Percentiles rank a stretch among this genome's conserved stretches.
phyloP scores from a whole-genome alignment of 2,113 vertebrate species.

The Meriones unguiculatus region DNA sequence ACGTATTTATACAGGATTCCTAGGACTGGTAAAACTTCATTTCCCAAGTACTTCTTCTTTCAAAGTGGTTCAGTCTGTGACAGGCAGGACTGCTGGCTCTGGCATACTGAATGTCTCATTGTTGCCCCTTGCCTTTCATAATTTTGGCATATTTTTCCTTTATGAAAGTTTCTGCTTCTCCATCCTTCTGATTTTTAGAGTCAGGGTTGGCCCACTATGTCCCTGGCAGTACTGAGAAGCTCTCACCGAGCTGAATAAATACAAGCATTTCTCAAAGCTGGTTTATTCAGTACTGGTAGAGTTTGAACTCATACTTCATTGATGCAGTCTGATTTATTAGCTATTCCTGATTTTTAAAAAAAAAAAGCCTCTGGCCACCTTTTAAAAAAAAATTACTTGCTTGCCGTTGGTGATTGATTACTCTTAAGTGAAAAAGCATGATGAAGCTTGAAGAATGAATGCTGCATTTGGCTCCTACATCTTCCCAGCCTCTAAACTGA shows the following conservation, averaged over 20 bases:
- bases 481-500: slow-evolving; percentile 77
- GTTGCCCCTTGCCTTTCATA: slow-evolving; percentile 67
- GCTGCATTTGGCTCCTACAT: slow-evolving; percentile 78
- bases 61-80: slow-evolving; percentile 63
- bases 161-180: slow-evolving; percentile 76
- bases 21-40: slow-evolving; percentile 72
- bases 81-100: slow-evolving; percentile 56
- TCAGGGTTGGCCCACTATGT: slow-evolving; percentile 46
- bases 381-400: slow-evolving; percentile 85
- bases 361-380: slow-evolving; percentile 88
- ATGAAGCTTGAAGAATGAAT: slow-evolving; percentile 84
- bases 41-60: slow-evolving; percentile 72
- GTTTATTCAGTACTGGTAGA: slow-evolving; percentile 85
- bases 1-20: not conserved
- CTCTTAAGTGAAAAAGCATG: slow-evolving; percentile 85
- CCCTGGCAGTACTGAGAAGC: slow-evolving; percentile 52
- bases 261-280: slow-evolving; percentile 73
- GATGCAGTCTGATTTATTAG: slow-evolving; percentile 88
- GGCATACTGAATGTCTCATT: not conserved
- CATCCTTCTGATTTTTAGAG: slow-evolving; percentile 63
- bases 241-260: slow-evolving; percentile 66
- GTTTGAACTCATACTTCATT: slow-evolving; percentile 85
- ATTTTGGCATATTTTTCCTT: slow-evolving; percentile 55
- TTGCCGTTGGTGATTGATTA: slow-evolving; percentile 89
- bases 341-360: slow-evolving; percentile 85